These are phyloP conservation scores for Euphydryas editha DNA, from an alignment of 2,888 invertebrate species.

Conservation along the genomic window DNA sequence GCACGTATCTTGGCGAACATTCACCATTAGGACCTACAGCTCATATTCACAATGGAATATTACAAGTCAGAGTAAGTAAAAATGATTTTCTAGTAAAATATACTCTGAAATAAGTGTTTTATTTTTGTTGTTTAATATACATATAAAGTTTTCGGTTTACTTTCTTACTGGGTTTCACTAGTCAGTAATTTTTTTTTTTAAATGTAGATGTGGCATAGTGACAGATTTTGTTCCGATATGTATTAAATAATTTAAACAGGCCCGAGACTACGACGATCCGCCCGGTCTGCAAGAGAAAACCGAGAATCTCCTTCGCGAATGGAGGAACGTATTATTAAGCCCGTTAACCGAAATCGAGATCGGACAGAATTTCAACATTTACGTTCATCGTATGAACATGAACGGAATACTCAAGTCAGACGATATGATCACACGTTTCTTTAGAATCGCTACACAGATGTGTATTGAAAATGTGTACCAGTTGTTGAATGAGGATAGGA, in stretches of 20 bases:
- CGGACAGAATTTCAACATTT: conserved; percentile 95
- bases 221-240: too few relatives aligned
- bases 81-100: neutral
- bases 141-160: too few relatives aligned
- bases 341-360: conserved; percentile 92
- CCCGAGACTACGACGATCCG: conserved; percentile 94
- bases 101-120: neutral
- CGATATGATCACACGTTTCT: conserved; percentile 98
- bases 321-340: conserved; percentile 95
- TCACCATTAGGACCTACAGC: conserved; percentile 91
- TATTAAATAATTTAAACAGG: conserved; percentile 17
- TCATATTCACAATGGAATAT: conserved; percentile 96
- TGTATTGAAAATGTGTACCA: conserved; percentile 98
- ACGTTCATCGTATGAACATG: conserved; percentile 98
- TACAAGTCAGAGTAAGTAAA: conserved; percentile 88
- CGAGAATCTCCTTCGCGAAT: conserved; percentile 96
- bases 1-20: conserved; percentile 89
- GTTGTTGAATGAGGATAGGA: conserved; percentile 88
- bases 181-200: too few relatives aligned
- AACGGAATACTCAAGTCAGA: conserved; percentile 96
- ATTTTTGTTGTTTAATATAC: too few relatives aligned
- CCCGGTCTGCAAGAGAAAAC: conserved; percentile 97
- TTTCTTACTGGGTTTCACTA: too few relatives aligned
- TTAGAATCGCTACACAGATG: conserved; percentile 97
- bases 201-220: too few relatives aligned